phyloP scores from a whole-genome alignment of 2,797 vertebrate genomes.

The Tachyglossus aculeatus region DNA sequence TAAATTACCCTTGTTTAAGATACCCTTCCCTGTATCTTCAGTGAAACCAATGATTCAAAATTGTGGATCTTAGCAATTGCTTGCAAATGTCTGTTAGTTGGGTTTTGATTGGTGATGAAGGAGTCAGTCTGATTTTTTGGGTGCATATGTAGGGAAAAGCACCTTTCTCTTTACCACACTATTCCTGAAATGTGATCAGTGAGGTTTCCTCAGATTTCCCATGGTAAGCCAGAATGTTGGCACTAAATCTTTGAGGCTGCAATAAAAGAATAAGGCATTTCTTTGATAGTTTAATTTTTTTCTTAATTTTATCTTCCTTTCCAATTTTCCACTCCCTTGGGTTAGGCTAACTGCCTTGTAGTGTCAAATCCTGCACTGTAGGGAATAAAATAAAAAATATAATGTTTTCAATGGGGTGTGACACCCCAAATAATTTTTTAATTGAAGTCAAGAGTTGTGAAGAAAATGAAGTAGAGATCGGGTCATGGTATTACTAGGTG shows the following conservation, averaged over 20 bases:
- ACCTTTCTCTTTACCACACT: not conserved
- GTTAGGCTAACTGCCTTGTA: slow-evolving; percentile 18
- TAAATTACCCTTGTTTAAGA: too few species aligned
- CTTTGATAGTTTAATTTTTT: not conserved
- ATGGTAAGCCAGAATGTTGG: not conserved
- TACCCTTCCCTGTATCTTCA: too few species aligned
- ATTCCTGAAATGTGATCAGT: not conserved
- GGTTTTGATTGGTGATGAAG: too few species aligned
- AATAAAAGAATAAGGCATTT: not conserved
- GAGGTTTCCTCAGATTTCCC: not conserved
- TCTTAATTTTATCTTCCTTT: slow-evolving; percentile 18
- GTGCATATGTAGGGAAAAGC: too few species aligned
- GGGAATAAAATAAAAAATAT: slow-evolving; percentile 7
- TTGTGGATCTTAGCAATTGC: too few species aligned
- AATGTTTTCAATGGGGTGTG: slow-evolving; percentile 6
- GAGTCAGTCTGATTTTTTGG: too few species aligned
- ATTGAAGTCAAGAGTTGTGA: not conserved
- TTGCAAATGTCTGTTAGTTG: too few species aligned
- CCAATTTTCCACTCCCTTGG: slow-evolving; percentile 36
- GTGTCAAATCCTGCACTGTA: not conserved
- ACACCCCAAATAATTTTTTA: not conserved
- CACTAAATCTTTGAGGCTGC: slow-evolving; percentile 8
- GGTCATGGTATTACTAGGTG: not conserved
- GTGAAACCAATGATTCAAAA: too few species aligned
- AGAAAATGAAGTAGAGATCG: slow-evolving; percentile 9